Conservation (phyloP, 2,113 vertebrate species). For the Scopus umbretta region DNA sequence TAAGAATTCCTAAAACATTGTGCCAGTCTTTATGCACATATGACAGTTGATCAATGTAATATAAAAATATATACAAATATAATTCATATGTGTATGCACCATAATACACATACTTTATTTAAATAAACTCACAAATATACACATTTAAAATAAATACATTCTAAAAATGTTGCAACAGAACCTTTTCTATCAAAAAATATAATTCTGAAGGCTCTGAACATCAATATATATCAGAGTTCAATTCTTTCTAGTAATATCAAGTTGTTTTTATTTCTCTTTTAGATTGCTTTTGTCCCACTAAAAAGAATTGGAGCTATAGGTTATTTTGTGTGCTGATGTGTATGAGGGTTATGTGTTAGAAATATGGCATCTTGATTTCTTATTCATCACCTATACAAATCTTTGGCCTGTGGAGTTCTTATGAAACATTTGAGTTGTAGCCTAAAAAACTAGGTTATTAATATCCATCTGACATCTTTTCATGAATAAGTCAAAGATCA, state of each 20-base stretch:
- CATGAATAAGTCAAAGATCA: neutral
- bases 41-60: neutral
- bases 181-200: neutral
- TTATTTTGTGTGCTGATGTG: neutral
- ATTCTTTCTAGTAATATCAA: neutral
- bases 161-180: neutral
- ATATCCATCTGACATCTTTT: neutral
- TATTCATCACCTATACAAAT: neutral
- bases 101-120: neutral
- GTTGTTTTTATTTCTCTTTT: neutral
- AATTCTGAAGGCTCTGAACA: neutral
- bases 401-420: neutral
- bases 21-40: neutral
- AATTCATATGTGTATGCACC: neutral
- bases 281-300: neutral
- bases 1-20: neutral
- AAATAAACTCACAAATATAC: neutral
- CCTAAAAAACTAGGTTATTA: neutral
- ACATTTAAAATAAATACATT: neutral
- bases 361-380: neutral
- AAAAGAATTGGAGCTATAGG: neutral
- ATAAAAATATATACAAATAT: neutral
- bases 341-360: neutral
- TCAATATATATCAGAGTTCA: neutral
- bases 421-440: neutral